Conservation (phyloP, 2,888 invertebrate species). For the Epirrhoe tristata region DNA sequence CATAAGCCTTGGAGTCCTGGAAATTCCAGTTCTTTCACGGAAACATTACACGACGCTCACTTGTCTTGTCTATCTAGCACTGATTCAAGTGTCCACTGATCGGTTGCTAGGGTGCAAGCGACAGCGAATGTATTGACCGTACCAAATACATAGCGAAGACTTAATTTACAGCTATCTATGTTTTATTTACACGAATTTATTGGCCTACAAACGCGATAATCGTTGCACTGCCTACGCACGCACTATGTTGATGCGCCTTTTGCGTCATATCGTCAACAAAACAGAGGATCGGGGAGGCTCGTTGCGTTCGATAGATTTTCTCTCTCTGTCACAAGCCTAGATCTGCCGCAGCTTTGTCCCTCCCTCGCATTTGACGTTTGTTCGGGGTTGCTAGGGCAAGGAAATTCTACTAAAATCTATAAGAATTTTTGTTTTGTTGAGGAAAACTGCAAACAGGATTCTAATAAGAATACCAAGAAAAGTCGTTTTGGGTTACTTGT, state of each 20-base stretch:
- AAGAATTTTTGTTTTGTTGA: neutral
- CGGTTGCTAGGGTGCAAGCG: constrained; percentile 70
- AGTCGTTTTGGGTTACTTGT: neutral
- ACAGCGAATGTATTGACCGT: constrained; percentile 54
- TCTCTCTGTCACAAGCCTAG: constrained; percentile 67
- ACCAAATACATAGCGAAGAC: constrained; percentile 58
- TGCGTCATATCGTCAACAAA: constrained; percentile 74
- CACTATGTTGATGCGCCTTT: constrained; percentile 77
- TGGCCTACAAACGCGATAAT: constrained; percentile 79
- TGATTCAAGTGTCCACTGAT: constrained; percentile 57
- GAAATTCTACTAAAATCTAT: constrained; percentile 17
- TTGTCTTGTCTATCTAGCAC: constrained; percentile 68
- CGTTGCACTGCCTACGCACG: constrained; percentile 84
- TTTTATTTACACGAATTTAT: constrained; percentile 79
- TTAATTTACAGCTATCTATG: constrained; percentile 69
- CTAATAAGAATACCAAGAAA: neutral
- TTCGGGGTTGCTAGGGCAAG: constrained; percentile 58
- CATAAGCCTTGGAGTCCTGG: constrained; percentile 58
- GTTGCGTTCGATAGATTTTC: constrained; percentile 55
- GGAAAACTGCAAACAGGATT: constrained; percentile 8
- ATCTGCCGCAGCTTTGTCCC: constrained; percentile 52
- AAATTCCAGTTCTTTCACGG: constrained; percentile 65
- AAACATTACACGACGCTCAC: constrained; percentile 74
- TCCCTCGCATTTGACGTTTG: constrained; percentile 65
- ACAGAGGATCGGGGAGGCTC: constrained; percentile 60